Percentiles rank a stretch among this genome's conserved stretches.
Conservation (phyloP, 2,113 vertebrate genomes). For the Murina feae region DNA sequence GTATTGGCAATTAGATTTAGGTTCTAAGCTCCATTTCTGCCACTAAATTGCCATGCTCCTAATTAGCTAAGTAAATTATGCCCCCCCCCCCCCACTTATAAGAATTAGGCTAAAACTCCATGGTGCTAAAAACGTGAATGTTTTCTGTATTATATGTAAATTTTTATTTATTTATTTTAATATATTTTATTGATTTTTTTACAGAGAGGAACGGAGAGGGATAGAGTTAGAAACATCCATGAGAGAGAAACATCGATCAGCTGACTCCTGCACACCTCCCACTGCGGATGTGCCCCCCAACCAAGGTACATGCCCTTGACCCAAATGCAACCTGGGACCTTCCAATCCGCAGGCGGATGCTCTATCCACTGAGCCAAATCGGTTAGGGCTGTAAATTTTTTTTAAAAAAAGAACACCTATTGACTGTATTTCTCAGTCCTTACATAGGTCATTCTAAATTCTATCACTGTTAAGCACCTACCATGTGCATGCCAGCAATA, state of each 20-base stretch:
- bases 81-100: neutral
- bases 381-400: no score
- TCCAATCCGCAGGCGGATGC: no score
- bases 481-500: neutral
- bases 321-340: no score
- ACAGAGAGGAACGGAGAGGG: no score
- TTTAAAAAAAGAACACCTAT: neutral
- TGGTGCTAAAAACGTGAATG: constrained; percentile 26
- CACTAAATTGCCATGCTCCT: neutral
- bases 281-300: no score
- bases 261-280: no score
- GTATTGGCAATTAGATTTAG: neutral
- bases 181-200: no score
- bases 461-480: neutral
- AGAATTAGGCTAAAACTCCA: neutral
- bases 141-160: constrained; percentile 17
- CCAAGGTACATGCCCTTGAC: no score
- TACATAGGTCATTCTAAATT: constrained; percentile 10
- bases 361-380: no score
- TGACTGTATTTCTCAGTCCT: neutral
- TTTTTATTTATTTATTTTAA: no score
- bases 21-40: neutral
- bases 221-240: no score
- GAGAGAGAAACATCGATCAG: no score
- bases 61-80: neutral